These are phyloP conservation scores for Argyresthia goedartella DNA, from an alignment of 2,888 invertebrate genomes.

Conservation along the genomic window DNA sequence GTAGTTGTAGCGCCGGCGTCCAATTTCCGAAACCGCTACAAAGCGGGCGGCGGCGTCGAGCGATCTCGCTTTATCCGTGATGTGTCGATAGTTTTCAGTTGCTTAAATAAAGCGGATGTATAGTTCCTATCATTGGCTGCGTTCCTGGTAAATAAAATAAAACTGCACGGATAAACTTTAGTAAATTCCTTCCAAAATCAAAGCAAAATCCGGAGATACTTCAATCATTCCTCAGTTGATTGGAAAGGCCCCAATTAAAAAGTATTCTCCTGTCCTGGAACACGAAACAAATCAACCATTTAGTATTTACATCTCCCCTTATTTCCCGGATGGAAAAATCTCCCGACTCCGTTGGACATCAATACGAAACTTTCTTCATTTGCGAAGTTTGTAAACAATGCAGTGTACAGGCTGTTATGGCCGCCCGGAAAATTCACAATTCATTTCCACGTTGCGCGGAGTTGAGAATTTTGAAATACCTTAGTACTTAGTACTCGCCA, in stretches of 20 bases:
- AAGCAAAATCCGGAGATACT: too few relatives aligned
- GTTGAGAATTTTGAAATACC: background rate
- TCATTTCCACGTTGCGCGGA: background rate
- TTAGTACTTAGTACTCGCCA: too few relatives aligned
- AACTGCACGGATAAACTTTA: too few relatives aligned
- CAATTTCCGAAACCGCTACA: slow-evolving; percentile 46
- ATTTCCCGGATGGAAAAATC: slow-evolving; percentile 27
- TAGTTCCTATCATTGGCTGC: too few relatives aligned
- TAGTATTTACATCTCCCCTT: slow-evolving; percentile 14
- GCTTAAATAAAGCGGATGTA: too few relatives aligned
- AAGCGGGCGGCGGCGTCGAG: slow-evolving; percentile 48
- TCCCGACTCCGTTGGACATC: slow-evolving; percentile 15
- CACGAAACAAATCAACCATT: slow-evolving; percentile 35
- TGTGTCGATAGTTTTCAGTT: too few relatives aligned
- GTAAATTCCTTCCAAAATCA: too few relatives aligned
- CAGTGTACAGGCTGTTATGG: slow-evolving; percentile 9
- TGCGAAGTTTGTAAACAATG: slow-evolving; percentile 14
- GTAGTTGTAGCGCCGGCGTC: slow-evolving; percentile 14
- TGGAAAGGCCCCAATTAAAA: background rate
- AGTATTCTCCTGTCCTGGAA: background rate
- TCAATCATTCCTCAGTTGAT: too few relatives aligned
- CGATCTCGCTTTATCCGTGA: too few relatives aligned
- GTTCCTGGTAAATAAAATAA: too few relatives aligned
- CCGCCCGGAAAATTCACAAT: slow-evolving; percentile 9
- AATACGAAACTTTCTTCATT: slow-evolving; percentile 9